Evolutionary conservation across 23 tunicate species (phyloP), one percentile per base, ranked within the genome.

Genomic region (Phallusia fumigata): DNA sequence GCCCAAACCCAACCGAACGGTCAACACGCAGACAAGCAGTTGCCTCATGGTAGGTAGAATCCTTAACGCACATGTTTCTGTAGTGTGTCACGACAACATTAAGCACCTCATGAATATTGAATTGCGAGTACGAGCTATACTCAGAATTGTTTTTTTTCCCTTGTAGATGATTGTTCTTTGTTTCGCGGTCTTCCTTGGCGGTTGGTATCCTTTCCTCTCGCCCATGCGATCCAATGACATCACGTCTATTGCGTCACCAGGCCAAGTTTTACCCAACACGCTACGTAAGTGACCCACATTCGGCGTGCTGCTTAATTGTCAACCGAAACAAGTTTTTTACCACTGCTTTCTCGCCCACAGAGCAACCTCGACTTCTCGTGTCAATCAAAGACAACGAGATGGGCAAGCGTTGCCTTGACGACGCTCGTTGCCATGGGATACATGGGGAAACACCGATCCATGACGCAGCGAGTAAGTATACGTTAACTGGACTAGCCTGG

Each of bases 11-110:
- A 69, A 93, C 0, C 82, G 86, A 0, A 76, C 90, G 0, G 90
- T 80, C 22, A 86, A 84, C 36, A 94, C 98, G 28, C 98, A 94
- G 85, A 94, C 98, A 76, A 89, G 94, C 81, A 94, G 98, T 80
- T 94, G 98, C 74, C 80, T 94, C 10, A 94, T 94, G 98, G 98
- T 94, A 51, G 40, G 98, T 84, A 0, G 28, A 0, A 33, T 15
- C 32, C 33, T n/a, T n/a, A n/a, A n/a, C n/a, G n/a, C n/a, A n/a
- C n/a, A n/a, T n/a, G n/a, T n/a, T n/a, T n/a, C n/a, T n/a, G n/a
- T n/a, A n/a, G n/a, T n/a, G n/a, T n/a, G n/a, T n/a, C n/a, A n/a
- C n/a, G n/a, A n/a, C n/a, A 40, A 40, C 47, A 40, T 10, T 40
- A 40, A 3, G 47, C 47, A 40, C 47, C 47, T 3, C 47, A 40